These are phyloP conservation scores for Oryzias curvinotus DNA, from an alignment of 2,113 vertebrate species.

Conservation along the genomic window DNA sequence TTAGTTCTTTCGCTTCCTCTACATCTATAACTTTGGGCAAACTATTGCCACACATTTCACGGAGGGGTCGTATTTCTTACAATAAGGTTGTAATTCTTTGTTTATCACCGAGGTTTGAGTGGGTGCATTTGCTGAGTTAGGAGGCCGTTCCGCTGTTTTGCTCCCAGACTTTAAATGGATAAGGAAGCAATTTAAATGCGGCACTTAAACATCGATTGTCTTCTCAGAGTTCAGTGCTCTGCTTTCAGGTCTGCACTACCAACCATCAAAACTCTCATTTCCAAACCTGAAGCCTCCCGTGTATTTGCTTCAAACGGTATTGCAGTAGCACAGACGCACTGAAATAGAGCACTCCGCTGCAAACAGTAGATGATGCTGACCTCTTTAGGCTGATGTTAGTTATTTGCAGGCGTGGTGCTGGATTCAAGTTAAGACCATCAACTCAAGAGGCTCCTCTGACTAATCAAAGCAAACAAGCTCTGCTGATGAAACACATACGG, in stretches of 20 bases:
- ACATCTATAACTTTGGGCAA: no score
- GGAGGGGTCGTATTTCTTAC: no score
- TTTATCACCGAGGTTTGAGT: no score
- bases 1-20: no score
- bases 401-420: constrained; percentile 37
- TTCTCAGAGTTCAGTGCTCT: neutral
- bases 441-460: constrained; percentile 16
- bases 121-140: no score
- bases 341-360: constrained; percentile 10
- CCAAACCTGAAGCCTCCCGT: neutral
- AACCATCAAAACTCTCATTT: neutral
- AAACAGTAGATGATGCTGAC: constrained; percentile 46
- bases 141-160: no score
- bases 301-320: no score
- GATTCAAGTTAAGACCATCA: constrained; percentile 16
- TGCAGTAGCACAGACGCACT: neutral
- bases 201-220: no score
- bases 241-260: neutral
- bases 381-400: constrained; percentile 47
- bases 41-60: no score
- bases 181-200: no score
- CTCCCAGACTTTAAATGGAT: no score
- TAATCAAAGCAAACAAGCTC: constrained; percentile 3
- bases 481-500: constrained; percentile 6
- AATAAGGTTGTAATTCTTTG: no score